Conservation (phyloP, 2,797 vertebrate genomes). For the Halcyon chelicuti region DNA sequence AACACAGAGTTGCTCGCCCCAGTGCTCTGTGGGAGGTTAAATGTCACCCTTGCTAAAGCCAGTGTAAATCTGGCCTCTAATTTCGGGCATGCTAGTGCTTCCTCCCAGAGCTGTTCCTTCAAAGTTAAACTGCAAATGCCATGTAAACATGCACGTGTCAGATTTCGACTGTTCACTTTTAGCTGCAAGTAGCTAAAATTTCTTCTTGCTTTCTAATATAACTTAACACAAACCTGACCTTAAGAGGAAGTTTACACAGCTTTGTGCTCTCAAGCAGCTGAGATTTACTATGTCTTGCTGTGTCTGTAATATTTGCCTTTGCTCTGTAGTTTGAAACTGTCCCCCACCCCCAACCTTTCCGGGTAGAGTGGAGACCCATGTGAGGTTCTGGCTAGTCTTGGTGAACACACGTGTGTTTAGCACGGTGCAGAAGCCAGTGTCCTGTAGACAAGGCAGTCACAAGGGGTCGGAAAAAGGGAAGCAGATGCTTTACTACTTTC, state of each 20-base stretch:
- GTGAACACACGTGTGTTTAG: not conserved
- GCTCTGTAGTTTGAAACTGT: not conserved
- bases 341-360: not conserved
- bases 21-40: not conserved
- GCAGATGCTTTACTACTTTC: not conserved
- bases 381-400: not conserved
- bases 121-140: not conserved
- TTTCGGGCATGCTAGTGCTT: not conserved
- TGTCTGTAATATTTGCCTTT: constrained; percentile 41
- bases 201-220: constrained; percentile 50
- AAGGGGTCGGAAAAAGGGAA: not conserved
- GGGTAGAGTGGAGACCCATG: not conserved
- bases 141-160: not conserved
- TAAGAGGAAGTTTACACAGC: constrained; percentile 68
- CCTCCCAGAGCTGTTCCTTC: not conserved
- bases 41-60: not conserved
- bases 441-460: not conserved
- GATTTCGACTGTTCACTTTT: constrained; percentile 11
- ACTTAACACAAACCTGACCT: constrained; percentile 58
- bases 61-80: not conserved
- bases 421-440: not conserved
- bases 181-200: constrained; percentile 29
- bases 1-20: not conserved
- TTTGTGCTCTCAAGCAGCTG: constrained; percentile 23
- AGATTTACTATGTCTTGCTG: constrained; percentile 49